Percentiles rank a stretch among this genome's conserved stretches.
Conservation (phyloP, 2,888 invertebrate species). For the Conus canariensis region DNA sequence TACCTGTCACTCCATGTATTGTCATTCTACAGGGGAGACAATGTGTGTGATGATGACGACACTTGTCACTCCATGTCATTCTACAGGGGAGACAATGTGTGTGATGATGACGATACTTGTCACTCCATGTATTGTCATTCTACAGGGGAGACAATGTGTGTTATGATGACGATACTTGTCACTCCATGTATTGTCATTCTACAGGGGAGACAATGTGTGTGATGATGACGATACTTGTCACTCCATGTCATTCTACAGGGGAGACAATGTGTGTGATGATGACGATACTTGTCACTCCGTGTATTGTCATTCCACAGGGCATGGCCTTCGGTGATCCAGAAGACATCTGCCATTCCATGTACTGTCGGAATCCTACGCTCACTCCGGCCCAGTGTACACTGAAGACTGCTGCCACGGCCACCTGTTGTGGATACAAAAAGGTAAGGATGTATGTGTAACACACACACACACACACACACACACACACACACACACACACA, state of each 20-base stretch:
- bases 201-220: constrained; percentile 50
- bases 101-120: too few species aligned
- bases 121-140: too few species aligned
- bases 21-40: too few species aligned
- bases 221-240: neutral
- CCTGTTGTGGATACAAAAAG: neutral
- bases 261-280: too few species aligned
- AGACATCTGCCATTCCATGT: constrained; percentile 63
- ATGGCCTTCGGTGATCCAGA: constrained; percentile 58
- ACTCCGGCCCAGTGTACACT: constrained; percentile 18
- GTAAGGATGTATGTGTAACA: neutral
- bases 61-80: too few species aligned
- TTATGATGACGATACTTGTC: neutral
- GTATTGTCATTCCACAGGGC: constrained; percentile 51
- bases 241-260: neutral
- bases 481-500: too few species aligned
- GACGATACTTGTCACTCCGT: neutral
- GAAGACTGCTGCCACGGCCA: neutral
- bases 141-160: too few species aligned
- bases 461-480: too few species aligned
- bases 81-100: too few species aligned
- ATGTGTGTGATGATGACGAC: too few species aligned
- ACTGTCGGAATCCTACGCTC: constrained; percentile 61
- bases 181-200: neutral
- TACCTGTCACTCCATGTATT: too few species aligned